These are phyloP conservation scores for Melospiza melodia DNA, from an alignment of 2,113 vertebrate genomes.

Conservation along the genomic window DNA sequence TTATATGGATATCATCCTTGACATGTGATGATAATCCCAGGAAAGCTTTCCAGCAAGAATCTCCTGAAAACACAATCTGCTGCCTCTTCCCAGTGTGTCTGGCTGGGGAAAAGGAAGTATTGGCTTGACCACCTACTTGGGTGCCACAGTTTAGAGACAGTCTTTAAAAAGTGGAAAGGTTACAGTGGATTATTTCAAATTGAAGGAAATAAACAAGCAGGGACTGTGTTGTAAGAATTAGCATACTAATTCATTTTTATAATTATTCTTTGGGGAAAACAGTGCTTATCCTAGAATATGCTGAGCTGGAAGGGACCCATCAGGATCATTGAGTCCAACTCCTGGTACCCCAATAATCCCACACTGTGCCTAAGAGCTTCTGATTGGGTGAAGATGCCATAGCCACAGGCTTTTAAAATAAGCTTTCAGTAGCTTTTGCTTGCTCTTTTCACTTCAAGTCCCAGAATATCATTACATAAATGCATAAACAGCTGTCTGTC, in stretches of 20 bases:
- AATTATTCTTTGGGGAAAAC: background rate
- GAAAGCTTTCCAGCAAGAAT: background rate
- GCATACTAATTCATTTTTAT: background rate
- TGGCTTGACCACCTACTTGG: background rate
- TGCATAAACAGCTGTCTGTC: background rate
- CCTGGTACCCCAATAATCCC: background rate
- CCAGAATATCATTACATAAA: background rate
- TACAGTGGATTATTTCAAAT: background rate
- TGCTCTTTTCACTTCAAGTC: background rate
- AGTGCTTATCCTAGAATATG: background rate
- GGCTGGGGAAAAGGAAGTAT: background rate
- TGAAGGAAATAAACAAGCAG: background rate
- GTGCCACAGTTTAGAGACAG: background rate
- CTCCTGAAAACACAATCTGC: background rate
- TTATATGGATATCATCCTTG: background rate
- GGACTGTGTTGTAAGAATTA: background rate
- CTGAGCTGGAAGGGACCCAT: background rate
- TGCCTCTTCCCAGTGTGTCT: background rate
- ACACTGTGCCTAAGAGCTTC: background rate
- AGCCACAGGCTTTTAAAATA: background rate
- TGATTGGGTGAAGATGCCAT: background rate
- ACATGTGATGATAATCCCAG: background rate
- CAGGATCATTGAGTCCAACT: fast-evolving
- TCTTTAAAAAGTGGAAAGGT: background rate
- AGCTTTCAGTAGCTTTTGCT: background rate